Percentiles rank a stretch among this genome's conserved stretches.
phyloP scores from a whole-genome alignment of 2,888 invertebrate genomes.

The Spicauda simplicius region DNA sequence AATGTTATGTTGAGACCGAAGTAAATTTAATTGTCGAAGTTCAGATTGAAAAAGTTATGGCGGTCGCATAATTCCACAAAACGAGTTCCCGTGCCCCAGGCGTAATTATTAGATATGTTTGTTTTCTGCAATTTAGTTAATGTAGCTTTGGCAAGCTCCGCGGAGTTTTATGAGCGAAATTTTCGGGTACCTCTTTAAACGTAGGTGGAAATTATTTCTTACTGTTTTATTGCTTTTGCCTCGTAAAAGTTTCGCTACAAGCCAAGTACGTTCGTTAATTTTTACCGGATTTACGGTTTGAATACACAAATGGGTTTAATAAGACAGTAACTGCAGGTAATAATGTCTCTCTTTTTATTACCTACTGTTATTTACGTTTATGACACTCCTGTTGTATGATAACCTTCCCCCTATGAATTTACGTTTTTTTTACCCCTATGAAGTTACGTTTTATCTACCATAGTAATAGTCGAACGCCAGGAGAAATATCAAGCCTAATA shows the following conservation, averaged over 20 bases:
- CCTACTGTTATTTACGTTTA: neutral
- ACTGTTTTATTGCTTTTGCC: constrained; percentile 59
- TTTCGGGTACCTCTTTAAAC: constrained; percentile 60
- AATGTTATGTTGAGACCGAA: constrained; percentile 73
- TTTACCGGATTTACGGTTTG: constrained; percentile 40
- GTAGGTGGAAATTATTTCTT: constrained; percentile 66
- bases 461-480: no score
- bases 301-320: constrained; percentile 21
- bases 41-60: constrained; percentile 82
- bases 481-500: no score
- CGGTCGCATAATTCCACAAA: constrained; percentile 74
- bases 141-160: constrained; percentile 57
- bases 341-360: neutral
- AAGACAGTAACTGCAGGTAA: neutral
- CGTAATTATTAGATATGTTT: constrained; percentile 79
- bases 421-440: no score
- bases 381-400: no score
- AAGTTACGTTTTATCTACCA: no score
- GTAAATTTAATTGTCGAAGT: constrained; percentile 82
- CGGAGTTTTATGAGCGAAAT: constrained; percentile 65
- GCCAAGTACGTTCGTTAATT: constrained; percentile 38
- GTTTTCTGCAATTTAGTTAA: constrained; percentile 77
- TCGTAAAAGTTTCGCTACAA: constrained; percentile 48
- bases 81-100: constrained; percentile 61
- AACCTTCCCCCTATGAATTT: no score